These are phyloP conservation scores for Epinephelus fuscoguttatus DNA, from an alignment of 2,113 vertebrate species.

Conservation along the genomic window DNA sequence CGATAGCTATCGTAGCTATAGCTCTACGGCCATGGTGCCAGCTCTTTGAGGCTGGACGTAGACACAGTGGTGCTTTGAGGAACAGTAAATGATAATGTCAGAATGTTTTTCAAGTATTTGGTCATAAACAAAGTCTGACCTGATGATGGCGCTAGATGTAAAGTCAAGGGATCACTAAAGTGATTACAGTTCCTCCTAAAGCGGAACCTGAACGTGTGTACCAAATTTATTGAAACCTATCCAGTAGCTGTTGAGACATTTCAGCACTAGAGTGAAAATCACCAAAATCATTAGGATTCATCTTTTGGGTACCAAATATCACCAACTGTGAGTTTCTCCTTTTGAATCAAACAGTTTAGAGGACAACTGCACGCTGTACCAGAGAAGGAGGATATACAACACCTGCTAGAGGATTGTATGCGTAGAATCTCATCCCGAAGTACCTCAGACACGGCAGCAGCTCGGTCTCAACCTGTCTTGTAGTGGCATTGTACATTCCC, in stretches of 20 bases:
- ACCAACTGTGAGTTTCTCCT: neutral
- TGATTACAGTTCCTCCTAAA: too few relatives aligned
- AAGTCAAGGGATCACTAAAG: too few relatives aligned
- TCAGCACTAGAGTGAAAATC: neutral
- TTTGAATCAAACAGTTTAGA: neutral
- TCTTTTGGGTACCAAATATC: neutral
- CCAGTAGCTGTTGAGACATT: neutral
- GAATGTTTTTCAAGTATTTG: too few relatives aligned
- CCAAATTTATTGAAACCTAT: neutral
- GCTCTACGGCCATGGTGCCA: neutral
- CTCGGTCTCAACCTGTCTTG: conserved; percentile 92
- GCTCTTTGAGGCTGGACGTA: neutral
- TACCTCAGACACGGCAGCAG: conserved; percentile 91
- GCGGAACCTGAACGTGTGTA: neutral
- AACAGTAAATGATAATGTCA: neutral
- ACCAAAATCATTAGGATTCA: neutral
- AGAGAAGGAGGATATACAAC: neutral
- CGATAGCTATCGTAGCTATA: too few relatives aligned
- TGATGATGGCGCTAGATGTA: too few relatives aligned
- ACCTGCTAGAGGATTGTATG: conserved; percentile 98
- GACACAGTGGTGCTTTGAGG: neutral
- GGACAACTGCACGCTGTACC: neutral
- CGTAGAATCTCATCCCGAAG: conserved; percentile 91
- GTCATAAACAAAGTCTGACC: too few relatives aligned
- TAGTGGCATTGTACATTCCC: conserved; percentile 98